Evolutionary conservation across 2,113 vertebrate species (phyloP).

Genomic region (Macquaria ambigua): DNA sequence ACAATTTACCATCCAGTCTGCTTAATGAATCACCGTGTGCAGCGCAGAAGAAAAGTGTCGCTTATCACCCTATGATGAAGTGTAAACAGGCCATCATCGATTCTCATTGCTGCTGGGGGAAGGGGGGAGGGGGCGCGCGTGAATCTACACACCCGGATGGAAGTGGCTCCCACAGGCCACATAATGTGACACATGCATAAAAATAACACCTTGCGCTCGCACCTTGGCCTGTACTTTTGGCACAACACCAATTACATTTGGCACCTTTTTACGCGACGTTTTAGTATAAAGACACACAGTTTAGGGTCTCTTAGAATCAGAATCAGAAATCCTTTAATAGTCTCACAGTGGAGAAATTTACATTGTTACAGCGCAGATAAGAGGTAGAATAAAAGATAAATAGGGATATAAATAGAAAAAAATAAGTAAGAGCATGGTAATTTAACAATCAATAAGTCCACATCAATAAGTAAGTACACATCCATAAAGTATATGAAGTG

Average conservation of each 20-base stretch:
- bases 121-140: constrained; percentile 31
- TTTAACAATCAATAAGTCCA: too few species aligned
- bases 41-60: constrained; percentile 71
- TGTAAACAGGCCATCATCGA: constrained; percentile 84
- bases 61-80: constrained; percentile 84
- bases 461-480: too few species aligned
- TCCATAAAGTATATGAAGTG: too few species aligned
- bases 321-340: too few species aligned
- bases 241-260: constrained; percentile 27
- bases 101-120: constrained; percentile 52
- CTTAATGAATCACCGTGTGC: constrained; percentile 78
- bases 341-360: too few species aligned
- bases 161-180: constrained; percentile 65
- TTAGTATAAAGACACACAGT: background rate
- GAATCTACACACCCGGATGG: constrained; percentile 73
- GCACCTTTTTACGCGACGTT: constrained; percentile 23
- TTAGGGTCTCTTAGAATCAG: background rate
- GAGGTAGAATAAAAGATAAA: too few species aligned
- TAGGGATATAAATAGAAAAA: too few species aligned
- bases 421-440: too few species aligned
- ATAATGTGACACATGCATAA: constrained; percentile 70
- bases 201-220: constrained; percentile 63
- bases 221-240: constrained; percentile 50
- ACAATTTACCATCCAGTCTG: constrained; percentile 65
- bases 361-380: too few species aligned